Base-by-base conservation (phyloP, 1,140 invertebrate genomes). In the Hycleus phaleratus region DNA sequence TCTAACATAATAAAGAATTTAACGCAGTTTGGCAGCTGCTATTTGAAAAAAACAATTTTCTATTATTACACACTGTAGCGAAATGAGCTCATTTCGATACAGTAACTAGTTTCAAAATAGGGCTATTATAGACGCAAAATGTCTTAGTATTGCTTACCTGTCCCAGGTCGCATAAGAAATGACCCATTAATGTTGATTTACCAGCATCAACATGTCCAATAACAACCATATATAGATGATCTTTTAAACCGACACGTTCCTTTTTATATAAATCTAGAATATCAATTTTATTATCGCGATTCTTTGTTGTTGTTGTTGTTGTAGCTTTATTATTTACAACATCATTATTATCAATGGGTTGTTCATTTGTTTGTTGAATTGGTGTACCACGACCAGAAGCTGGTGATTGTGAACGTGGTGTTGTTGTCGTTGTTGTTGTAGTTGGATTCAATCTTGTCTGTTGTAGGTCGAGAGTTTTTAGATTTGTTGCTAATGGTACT, bases 191-290 rank as follows among this genome's bases (percentile, higher is more conserved):
- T 0, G 97, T 99, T 69, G 93, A 97, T 77, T 99, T 99, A 0
- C 97, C 97, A 58, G 96, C 96, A 81, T 99, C 97, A 3, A 99
- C 97, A 80, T 99, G 97, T 44, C 97, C 97, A 67, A 97, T 93
- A 1, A 97, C 93, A 62, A 98, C 91, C 73, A 98, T 82, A 73
- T 97, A 94, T 44, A 98, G 79, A 64, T 93, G 85, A 47, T 90
- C 86, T 68, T 97, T 97, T 9, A 81, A 81, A 11, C 78, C 76
- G 1, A 81, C 83, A 60, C 90, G 79, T 71, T 93, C 86, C 68
- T 83, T 85, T 51, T 84, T 77, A 71, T 90, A 97, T 61, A 85
- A 71, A 40, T 68, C 67, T 10, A 77, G 68, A 3, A 78, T 72
- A 66, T 85, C 81, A 24, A 74, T 47, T 70, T 81, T 84, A 40